Evolutionary conservation across 2,797 vertebrate genomes (phyloP).

Genomic region (Muscicapa comitata): DNA sequence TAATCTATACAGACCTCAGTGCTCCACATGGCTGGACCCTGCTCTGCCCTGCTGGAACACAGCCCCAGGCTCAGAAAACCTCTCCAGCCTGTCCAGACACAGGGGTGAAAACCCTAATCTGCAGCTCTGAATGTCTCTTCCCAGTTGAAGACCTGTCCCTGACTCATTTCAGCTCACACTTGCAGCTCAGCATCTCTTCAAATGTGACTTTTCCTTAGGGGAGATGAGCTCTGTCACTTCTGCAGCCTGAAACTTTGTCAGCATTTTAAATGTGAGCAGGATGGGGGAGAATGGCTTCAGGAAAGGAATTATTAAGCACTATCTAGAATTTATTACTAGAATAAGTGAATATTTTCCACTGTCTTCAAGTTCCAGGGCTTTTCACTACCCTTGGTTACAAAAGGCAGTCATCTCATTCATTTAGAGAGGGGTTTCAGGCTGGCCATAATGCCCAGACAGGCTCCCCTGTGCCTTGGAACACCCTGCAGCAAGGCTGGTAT

Average conservation of each 20-base stretch:
- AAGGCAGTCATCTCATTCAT: background rate
- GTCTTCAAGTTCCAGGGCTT: background rate
- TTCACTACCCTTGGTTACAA: background rate
- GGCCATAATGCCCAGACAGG: background rate
- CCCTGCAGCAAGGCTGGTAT: background rate
- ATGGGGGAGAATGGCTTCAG: background rate
- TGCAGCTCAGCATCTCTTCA: background rate
- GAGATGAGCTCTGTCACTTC: background rate
- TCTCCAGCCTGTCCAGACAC: accelerated
- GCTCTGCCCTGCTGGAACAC: background rate
- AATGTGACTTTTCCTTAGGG: background rate
- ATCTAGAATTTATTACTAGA: background rate
- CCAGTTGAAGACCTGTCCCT: background rate
- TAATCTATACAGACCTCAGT: background rate
- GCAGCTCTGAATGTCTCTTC: background rate
- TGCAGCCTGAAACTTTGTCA: background rate
- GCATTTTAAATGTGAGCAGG: background rate
- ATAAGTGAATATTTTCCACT: background rate
- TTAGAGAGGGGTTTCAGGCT: background rate
- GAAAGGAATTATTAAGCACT: background rate
- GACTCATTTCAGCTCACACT: background rate
- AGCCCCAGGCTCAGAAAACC: background rate
- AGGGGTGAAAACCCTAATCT: background rate
- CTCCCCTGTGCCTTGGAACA: background rate
- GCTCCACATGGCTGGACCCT: background rate